Evolutionary conservation across 2,888 invertebrate species (phyloP).

Genomic region (Mythimna vitellina): DNA sequence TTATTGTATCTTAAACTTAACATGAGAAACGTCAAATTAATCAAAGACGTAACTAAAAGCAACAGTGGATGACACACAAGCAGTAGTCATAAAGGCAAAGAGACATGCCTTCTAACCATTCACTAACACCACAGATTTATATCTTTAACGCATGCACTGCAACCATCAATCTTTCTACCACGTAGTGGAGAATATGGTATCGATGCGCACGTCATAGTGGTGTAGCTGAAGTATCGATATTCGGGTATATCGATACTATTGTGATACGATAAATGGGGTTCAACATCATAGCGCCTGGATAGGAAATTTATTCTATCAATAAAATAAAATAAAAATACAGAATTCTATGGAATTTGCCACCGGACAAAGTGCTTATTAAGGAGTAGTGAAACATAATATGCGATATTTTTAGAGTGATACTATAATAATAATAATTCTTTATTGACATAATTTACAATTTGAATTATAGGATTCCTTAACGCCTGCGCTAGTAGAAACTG

Average conservation of each 20-base stretch:
- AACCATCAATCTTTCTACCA: conserved; percentile 19
- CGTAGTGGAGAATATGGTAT: conserved; percentile 1
- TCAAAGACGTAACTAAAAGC: background rate
- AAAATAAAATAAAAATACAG: too few species aligned
- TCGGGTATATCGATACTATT: background rate
- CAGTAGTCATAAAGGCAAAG: conserved; percentile 27
- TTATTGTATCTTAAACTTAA: background rate
- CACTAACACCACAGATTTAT: conserved; percentile 36
- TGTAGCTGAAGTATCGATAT: conserved; percentile 4
- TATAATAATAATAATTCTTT: too few species aligned
- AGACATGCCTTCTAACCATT: conserved; percentile 18
- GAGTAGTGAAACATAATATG: too few species aligned
- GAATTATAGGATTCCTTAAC: too few species aligned
- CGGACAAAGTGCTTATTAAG: too few species aligned
- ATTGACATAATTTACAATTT: too few species aligned
- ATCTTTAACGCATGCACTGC: conserved; percentile 18
- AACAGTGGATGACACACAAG: background rate
- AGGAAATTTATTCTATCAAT: background rate
- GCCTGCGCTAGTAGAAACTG: too few species aligned
- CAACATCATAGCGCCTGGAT: background rate
- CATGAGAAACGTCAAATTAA: background rate
- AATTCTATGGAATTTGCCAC: too few species aligned
- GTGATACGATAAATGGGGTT: background rate
- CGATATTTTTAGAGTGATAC: background rate
- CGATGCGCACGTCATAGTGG: background rate